These are phyloP conservation scores for Acanthopleura granulata DNA, from an alignment of 2,888 invertebrate species.

Conservation along the genomic window DNA sequence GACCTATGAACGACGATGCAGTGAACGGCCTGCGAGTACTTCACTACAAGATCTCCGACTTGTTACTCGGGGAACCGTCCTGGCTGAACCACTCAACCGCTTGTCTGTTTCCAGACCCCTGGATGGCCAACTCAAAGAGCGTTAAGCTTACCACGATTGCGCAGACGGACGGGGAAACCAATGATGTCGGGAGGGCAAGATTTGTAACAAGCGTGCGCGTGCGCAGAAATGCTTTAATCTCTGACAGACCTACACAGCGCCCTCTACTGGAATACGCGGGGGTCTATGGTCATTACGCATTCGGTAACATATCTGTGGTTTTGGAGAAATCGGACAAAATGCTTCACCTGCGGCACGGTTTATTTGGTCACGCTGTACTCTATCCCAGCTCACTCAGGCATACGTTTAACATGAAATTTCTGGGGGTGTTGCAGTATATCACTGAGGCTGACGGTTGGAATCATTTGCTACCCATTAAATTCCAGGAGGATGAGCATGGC, in stretches of 20 bases:
- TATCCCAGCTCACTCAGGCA: not conserved
- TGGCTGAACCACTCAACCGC: constrained; percentile 61
- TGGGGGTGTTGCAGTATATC: constrained; percentile 12
- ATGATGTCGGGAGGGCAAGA: not conserved
- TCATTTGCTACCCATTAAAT: constrained; percentile 13
- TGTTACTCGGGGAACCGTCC: constrained; percentile 50
- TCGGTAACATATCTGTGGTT: constrained; percentile 19
- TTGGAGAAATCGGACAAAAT: constrained; percentile 6
- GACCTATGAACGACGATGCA: constrained; percentile 47
- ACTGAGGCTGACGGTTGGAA: constrained; percentile 21
- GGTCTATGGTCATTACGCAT: constrained; percentile 16
- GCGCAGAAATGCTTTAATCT: not conserved
- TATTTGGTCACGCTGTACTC: constrained; percentile 20
- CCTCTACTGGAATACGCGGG: constrained; percentile 19
- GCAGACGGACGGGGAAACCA: not conserved
- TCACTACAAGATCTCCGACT: constrained; percentile 55
- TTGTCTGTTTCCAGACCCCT: constrained; percentile 61
- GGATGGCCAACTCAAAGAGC: constrained; percentile 28
- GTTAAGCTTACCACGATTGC: not conserved
- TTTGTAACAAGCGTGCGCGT: not conserved
- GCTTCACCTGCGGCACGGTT: constrained; percentile 18
- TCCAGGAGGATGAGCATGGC: not conserved
- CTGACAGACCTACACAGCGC: not conserved
- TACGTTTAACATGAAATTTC: constrained; percentile 20
- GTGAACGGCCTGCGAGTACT: constrained; percentile 46